These are phyloP conservation scores for Tetheella fluctuosa DNA, from an alignment of 2,888 invertebrate genomes.

Conservation along the genomic window DNA sequence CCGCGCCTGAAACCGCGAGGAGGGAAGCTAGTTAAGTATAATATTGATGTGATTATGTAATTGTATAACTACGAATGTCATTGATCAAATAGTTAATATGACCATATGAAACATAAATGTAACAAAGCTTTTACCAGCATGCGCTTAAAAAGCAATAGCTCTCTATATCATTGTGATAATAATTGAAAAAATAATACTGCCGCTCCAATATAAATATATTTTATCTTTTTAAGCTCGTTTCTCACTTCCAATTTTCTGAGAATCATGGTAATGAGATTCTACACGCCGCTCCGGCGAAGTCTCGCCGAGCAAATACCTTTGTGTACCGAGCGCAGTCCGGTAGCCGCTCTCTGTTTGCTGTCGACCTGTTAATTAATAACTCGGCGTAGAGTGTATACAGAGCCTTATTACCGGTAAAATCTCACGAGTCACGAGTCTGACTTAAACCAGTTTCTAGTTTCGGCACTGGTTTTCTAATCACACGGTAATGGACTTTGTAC, in stretches of 20 bases:
- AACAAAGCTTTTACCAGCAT: slow-evolving; percentile 15
- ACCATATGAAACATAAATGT: neutral
- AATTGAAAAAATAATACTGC: slow-evolving; percentile 49
- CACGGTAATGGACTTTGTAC: slow-evolving; percentile 56
- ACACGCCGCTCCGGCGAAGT: slow-evolving; percentile 69
- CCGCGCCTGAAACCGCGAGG: too few species aligned
- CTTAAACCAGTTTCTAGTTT: slow-evolving; percentile 69
- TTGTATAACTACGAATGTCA: neutral
- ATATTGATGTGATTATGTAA: neutral
- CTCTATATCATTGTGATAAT: slow-evolving; percentile 36
- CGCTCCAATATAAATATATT: slow-evolving; percentile 54
- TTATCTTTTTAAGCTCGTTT: slow-evolving; percentile 74
- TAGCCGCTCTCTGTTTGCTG: slow-evolving; percentile 82
- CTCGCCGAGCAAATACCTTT: slow-evolving; percentile 71
- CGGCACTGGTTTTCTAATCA: slow-evolving; percentile 72
- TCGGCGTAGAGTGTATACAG: slow-evolving; percentile 78
- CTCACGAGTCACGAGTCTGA: slow-evolving; percentile 81
- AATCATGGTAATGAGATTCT: slow-evolving; percentile 80
- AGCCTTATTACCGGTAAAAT: slow-evolving; percentile 84
- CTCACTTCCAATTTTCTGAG: slow-evolving; percentile 80
- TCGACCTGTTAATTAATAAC: slow-evolving; percentile 84
- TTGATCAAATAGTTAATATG: neutral
- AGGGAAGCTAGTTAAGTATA: too few species aligned
- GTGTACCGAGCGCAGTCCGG: slow-evolving; percentile 79
- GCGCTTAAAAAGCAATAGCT: slow-evolving; percentile 31